Conservation (phyloP, 2,113 vertebrate genomes). For the Gracilinanus agilis region DNA sequence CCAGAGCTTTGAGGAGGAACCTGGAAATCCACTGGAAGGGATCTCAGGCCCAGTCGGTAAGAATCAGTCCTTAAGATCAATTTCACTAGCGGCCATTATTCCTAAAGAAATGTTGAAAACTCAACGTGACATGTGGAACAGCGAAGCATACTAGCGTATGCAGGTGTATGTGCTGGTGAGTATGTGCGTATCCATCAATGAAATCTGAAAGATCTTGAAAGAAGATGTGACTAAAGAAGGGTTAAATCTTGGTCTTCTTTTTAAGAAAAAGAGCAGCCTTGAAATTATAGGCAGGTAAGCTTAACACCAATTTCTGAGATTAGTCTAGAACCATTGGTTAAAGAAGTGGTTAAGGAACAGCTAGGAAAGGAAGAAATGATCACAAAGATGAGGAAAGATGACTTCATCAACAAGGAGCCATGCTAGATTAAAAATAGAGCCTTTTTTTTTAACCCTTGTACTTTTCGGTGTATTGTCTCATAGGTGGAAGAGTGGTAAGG, state of each 20-base stretch:
- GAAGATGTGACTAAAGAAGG: background rate
- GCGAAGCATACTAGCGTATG: background rate
- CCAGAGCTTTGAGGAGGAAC: conserved; percentile 85
- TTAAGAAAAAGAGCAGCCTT: background rate
- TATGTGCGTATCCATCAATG: background rate
- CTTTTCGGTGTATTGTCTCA: no score
- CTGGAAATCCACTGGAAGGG: conserved; percentile 60
- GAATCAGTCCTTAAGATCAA: background rate
- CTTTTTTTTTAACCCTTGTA: no score
- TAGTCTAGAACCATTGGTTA: background rate
- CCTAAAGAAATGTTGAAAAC: conserved; percentile 16
- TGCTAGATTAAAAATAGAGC: background rate
- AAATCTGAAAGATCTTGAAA: background rate
- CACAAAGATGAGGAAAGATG: background rate
- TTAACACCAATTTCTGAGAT: background rate
- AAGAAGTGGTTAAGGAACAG: background rate
- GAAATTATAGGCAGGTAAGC: background rate
- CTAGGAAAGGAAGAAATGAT: background rate
- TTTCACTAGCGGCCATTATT: background rate
- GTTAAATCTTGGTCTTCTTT: background rate
- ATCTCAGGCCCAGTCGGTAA: conserved; percentile 75
- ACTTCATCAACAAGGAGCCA: background rate
- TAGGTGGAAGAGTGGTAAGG: no score
- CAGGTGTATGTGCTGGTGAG: background rate
- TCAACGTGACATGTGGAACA: background rate